Conservation (phyloP, 1,140 invertebrate species). For the Probaryconus sp. region DNA sequence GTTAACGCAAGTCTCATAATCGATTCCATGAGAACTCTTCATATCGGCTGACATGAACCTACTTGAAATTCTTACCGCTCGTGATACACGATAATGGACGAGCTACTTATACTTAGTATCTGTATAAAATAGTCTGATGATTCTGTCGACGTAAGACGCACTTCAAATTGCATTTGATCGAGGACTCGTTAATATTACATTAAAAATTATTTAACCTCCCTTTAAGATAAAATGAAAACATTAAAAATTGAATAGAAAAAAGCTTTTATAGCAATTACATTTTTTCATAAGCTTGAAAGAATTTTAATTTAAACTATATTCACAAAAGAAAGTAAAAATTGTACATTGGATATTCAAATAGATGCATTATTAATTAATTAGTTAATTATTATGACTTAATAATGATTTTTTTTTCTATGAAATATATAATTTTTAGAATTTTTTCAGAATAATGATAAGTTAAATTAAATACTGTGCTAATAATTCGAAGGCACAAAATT, state of each 20-base stretch:
- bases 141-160: constrained; percentile 36
- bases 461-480: no score
- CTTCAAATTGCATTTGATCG: constrained; percentile 31
- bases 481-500: constrained; percentile 22
- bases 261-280: no score
- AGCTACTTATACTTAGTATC: constrained; percentile 28
- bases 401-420: no score
- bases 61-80: constrained; percentile 32
- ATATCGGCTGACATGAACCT: constrained; percentile 32
- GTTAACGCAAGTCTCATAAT: constrained; percentile 33
- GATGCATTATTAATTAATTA: no score
- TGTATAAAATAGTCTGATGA: constrained; percentile 27
- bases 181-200: constrained; percentile 21
- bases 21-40: constrained; percentile 40
- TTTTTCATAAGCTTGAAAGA: no score
- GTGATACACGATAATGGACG: constrained; percentile 42
- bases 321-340: no score
- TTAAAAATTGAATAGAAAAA: no score
- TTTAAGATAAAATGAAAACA: neutral
- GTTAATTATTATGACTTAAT: no score
- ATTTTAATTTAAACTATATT: no score
- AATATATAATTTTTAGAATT: no score
- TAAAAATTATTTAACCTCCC: constrained; percentile 24
- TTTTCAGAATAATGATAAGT: no score
- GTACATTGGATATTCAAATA: no score